Conservation (phyloP, 2,888 invertebrate genomes). For the Carpatolechia fugitivella region DNA sequence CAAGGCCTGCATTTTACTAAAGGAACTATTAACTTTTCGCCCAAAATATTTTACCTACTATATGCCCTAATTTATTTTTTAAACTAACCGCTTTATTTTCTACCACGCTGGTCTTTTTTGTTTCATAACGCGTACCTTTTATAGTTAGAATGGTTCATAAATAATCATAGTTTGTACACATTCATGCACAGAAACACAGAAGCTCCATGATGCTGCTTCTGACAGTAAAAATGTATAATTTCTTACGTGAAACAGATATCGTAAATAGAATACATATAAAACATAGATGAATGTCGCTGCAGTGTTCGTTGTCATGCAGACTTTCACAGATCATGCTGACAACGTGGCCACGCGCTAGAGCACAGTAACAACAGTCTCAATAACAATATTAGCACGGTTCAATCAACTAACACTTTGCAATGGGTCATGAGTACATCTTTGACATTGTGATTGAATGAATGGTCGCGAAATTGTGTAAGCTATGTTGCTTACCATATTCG, state of each 20-base stretch:
- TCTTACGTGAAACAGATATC: neutral
- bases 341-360: constrained; percentile 62
- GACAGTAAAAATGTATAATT: neutral
- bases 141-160: neutral
- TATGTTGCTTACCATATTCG: constrained; percentile 60
- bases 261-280: neutral
- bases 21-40: neutral
- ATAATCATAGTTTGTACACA: constrained; percentile 9
- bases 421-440: constrained; percentile 8
- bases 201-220: constrained; percentile 27
- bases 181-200: constrained; percentile 37
- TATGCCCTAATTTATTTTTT: too few relatives aligned
- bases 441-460: neutral
- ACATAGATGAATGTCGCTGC: constrained; percentile 8
- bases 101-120: too few relatives aligned
- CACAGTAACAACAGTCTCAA: constrained; percentile 38
- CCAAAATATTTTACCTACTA: neutral
- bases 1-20: neutral
- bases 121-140: neutral
- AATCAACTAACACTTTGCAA: constrained; percentile 11
- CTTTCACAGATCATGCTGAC: constrained; percentile 63
- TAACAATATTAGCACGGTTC: neutral
- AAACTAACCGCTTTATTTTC: too few relatives aligned
- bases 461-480: neutral
- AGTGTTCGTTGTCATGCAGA: constrained; percentile 63